Percentiles rank a stretch among this genome's conserved stretches.
These are phyloP conservation scores for Papilio protenor DNA, from an alignment of 2,888 invertebrate genomes.

Conservation along the genomic window DNA sequence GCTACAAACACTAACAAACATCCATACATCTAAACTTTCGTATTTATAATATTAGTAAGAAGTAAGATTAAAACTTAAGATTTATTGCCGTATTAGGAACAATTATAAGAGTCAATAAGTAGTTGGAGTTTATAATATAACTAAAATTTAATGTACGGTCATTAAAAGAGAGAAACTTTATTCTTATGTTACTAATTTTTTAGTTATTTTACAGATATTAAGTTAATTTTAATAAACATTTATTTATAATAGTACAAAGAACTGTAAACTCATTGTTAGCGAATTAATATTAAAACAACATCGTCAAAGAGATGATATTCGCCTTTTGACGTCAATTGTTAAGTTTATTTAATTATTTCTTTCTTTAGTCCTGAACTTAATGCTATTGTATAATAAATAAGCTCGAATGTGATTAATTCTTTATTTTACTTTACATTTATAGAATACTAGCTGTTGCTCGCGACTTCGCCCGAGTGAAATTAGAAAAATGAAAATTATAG, in stretches of 20 bases:
- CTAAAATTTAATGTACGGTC: neutral
- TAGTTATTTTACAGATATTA: neutral
- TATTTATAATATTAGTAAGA: no score
- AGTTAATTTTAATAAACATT: neutral
- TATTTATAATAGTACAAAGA: neutral
- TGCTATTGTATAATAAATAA: neutral
- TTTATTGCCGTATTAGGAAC: neutral
- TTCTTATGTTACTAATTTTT: no score
- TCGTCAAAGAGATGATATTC: constrained; percentile 14
- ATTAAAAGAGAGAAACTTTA: no score
- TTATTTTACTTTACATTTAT: neutral
- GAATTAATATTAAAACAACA: constrained; percentile 19
- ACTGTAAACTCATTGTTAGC: neutral
- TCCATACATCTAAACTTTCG: no score
- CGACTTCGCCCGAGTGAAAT: no score
- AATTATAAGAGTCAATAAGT: neutral
- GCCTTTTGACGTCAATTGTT: constrained; percentile 12
- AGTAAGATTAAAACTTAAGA: no score
- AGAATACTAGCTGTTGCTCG: no score
- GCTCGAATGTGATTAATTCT: neutral
- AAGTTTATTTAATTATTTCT: constrained; percentile 11
- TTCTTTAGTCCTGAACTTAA: neutral
- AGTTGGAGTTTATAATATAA: neutral
- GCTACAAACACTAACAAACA: no score
- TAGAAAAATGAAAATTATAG: no score